These are phyloP conservation scores for Rhinopomastus cyanomelas DNA, from an alignment of 2,113 vertebrate species.

Conservation along the genomic window DNA sequence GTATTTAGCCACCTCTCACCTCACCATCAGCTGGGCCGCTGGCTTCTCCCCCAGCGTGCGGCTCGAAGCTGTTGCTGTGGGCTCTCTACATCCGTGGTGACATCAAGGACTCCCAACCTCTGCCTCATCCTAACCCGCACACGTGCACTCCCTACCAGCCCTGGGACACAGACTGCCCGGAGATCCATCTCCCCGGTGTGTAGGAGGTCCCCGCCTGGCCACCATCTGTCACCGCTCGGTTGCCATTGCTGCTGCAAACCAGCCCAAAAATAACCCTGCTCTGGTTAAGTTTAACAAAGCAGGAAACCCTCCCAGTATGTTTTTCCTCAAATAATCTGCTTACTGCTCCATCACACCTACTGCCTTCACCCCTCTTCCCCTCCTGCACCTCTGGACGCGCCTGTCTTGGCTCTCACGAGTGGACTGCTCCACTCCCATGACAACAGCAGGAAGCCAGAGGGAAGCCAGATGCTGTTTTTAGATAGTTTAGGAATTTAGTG, in stretches of 20 bases:
- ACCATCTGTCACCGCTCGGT: slow-evolving; percentile 24
- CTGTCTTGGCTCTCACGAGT: background rate
- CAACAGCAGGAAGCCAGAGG: background rate
- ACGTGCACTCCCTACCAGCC: background rate
- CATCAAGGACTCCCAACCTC: background rate
- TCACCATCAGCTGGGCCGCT: background rate
- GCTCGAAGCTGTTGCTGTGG: background rate
- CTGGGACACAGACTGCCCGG: background rate
- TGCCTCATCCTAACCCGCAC: background rate
- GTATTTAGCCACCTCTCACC: background rate
- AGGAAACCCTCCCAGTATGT: background rate
- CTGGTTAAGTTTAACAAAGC: background rate
- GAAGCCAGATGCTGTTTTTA: background rate
- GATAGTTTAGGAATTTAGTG: background rate
- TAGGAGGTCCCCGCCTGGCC: background rate
- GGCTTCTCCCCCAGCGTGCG: accelerated
- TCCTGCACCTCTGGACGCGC: background rate
- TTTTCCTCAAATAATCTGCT: background rate
- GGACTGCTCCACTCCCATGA: background rate
- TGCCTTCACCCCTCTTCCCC: background rate
- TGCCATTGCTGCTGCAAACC: background rate
- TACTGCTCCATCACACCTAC: background rate
- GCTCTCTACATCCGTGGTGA: background rate
- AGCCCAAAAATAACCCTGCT: background rate
- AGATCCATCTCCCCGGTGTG: background rate